Evolutionary conservation across 1,140 invertebrate species (phyloP).

Genomic region (Zaprionus capensis): DNA sequence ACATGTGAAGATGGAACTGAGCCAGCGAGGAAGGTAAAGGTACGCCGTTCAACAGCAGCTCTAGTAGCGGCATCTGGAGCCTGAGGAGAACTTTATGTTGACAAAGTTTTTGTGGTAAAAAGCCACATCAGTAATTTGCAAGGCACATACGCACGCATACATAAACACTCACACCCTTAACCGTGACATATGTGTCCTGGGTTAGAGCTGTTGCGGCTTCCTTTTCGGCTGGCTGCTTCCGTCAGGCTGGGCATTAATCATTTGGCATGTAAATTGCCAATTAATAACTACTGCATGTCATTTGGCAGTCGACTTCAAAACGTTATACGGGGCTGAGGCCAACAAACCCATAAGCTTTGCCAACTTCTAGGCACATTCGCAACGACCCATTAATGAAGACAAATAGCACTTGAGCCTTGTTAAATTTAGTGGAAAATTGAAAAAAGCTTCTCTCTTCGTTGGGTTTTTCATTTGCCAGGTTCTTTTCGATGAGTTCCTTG

Average conservation of each 20-base stretch:
- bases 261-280: constrained; percentile 83
- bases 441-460: constrained; percentile 67
- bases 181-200: constrained; percentile 73
- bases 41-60: constrained; percentile 53
- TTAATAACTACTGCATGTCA: constrained; percentile 83
- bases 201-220: constrained; percentile 67
- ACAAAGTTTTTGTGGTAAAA: constrained; percentile 82
- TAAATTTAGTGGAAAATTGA: constrained; percentile 84
- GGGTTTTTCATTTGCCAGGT: constrained; percentile 26
- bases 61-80: constrained; percentile 30
- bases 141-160: constrained; percentile 43
- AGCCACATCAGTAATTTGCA: constrained; percentile 82
- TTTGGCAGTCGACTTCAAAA: constrained; percentile 74
- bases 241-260: constrained; percentile 72
- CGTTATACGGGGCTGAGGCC: constrained; percentile 48
- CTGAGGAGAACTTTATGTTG: constrained; percentile 72
- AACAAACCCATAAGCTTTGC: constrained; percentile 63
- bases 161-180: constrained; percentile 34
- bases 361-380: constrained; percentile 73
- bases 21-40: constrained; percentile 52
- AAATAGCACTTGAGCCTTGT: constrained; percentile 78
- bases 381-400: constrained; percentile 76
- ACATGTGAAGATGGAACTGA: constrained; percentile 12
- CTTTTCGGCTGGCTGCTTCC: constrained; percentile 69
- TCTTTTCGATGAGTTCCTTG: constrained; percentile 46